Evolutionary conservation across 2,888 invertebrate genomes (phyloP), one percentile per base, ranked within the genome.

Genomic region (Tetragonula carbonaria): DNA sequence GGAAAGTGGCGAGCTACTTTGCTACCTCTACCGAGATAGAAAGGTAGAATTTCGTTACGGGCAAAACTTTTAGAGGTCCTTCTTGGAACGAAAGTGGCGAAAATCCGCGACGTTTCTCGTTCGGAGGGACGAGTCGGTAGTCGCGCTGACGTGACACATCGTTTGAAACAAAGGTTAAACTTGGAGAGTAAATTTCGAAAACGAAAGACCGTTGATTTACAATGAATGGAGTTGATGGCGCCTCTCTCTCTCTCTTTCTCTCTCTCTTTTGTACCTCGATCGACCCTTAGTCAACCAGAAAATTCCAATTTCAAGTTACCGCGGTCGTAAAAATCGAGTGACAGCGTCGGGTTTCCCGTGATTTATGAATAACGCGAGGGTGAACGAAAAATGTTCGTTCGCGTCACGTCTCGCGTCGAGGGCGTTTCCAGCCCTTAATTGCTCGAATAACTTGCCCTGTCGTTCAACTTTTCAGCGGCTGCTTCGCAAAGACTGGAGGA

Each of bases 161-260:
- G 3, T 28, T 16, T 50, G 51, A 33, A 28, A 23, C 38, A 66
- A 18, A n/a, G 14, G 13, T 16, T 16, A 23, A 62, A 18, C 6
- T 21, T 8, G 21, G 4, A 8, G 23, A 62, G 13, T n/a, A 18
- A 18, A 28, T 2, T 4, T 0, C 5, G 16, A 33, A 33, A 57
- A 80, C 21, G 57, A 62, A 85, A 74, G 87, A 77, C n/a, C 21
- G 71, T 88, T 89, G 91, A 90, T 91, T 91, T 89, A 91, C 90
- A 89, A 87, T 68, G 51, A 78, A 78, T 11, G 28, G 14, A 38
- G 28, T 71, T 23, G 63, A 14, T 71, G 74, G 65, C 68, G 72
- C 62, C 63, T 16, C 68, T 55, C 63, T 4, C 66, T 38, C 66
- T 51, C 65, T 21, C 51, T 67, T 73, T 67, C 51, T 4, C 55